These are phyloP conservation scores for Tachystola acroxantha DNA, from an alignment of 2,888 invertebrate species.

Conservation along the genomic window DNA sequence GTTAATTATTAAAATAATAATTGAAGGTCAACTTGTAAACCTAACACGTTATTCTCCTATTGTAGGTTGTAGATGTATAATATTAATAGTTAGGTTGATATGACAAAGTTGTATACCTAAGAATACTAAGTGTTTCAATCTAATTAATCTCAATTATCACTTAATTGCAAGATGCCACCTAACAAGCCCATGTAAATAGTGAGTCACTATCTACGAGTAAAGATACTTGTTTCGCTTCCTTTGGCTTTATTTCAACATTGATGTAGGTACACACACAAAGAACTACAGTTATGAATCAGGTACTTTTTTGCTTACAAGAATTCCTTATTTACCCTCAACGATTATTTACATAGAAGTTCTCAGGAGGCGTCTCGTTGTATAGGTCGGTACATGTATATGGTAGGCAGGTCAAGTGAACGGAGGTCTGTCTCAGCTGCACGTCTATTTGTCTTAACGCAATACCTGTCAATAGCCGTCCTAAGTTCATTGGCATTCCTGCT, in stretches of 20 bases:
- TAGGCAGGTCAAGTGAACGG: slow-evolving; percentile 66
- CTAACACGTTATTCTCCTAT: no score
- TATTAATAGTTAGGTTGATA: no score
- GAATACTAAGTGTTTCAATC: neutral
- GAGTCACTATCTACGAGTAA: slow-evolving; percentile 4
- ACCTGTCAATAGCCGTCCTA: slow-evolving; percentile 74
- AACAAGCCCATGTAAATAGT: no score
- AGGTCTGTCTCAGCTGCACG: slow-evolving; percentile 67
- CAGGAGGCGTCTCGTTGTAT: slow-evolving; percentile 59
- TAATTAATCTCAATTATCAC: slow-evolving; percentile 7
- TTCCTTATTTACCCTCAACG: slow-evolving; percentile 62
- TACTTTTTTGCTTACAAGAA: slow-evolving; percentile 58
- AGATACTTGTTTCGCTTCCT: slow-evolving; percentile 14
- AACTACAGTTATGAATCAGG: slow-evolving; percentile 24
- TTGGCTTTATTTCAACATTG: slow-evolving; percentile 14
- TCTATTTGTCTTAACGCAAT: slow-evolving; percentile 77
- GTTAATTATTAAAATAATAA: no score
- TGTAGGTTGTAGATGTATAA: no score
- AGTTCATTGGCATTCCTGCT: slow-evolving; percentile 75
- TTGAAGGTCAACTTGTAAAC: no score
- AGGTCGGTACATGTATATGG: slow-evolving; percentile 36
- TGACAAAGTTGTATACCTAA: no score
- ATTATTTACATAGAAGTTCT: slow-evolving; percentile 70
- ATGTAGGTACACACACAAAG: slow-evolving; percentile 14
- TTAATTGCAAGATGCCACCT: slow-evolving; percentile 3